phyloP scores from a whole-genome alignment of 2,888 invertebrate species.

The Rhingia rostrata region DNA sequence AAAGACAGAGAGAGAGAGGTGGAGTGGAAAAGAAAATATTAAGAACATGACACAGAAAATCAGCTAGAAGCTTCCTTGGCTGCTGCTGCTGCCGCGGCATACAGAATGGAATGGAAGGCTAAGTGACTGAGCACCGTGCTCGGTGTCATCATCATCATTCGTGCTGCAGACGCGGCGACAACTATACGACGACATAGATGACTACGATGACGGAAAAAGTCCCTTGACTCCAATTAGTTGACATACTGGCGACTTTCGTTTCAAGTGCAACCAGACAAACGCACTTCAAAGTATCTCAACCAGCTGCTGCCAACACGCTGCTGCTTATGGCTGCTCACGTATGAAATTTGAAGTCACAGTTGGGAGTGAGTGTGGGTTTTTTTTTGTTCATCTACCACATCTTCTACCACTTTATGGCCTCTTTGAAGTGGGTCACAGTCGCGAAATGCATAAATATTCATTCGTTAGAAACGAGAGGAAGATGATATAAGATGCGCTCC shows the following conservation, averaged over 20 bases:
- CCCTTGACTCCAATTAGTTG: slow-evolving; percentile 74
- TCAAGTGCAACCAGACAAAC: slow-evolving; percentile 75
- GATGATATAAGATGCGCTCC: slow-evolving; percentile 60
- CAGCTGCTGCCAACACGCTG: slow-evolving; percentile 52
- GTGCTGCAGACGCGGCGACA: slow-evolving; percentile 15
- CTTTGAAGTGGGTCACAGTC: slow-evolving; percentile 74
- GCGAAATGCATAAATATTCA: slow-evolving; percentile 74
- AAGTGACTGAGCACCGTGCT: slow-evolving; percentile 48
- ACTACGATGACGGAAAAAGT: slow-evolving; percentile 69
- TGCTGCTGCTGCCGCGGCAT: slow-evolving; percentile 6
- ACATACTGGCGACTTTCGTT: slow-evolving; percentile 74
- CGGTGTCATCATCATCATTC: slow-evolving; percentile 49
- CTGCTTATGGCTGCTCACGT: slow-evolving; percentile 70
- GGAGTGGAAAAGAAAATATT: neutral
- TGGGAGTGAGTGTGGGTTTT: slow-evolving; percentile 25
- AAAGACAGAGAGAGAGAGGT: slow-evolving; percentile 3
- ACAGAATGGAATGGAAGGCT: slow-evolving; percentile 28
- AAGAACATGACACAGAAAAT: slow-evolving; percentile 63
- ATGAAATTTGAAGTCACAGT: slow-evolving; percentile 73
- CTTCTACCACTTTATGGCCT: slow-evolving; percentile 43
- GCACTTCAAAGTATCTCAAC: slow-evolving; percentile 72
- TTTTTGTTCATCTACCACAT: slow-evolving; percentile 22
- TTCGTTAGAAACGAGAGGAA: slow-evolving; percentile 35
- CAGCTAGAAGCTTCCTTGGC: slow-evolving; percentile 33
- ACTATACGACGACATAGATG: slow-evolving; percentile 28